A percentile compares a stretch with the other conserved stretches of the same genome.
Evolutionary conservation across 2,113 vertebrate genomes (phyloP).

Genomic region (Mixornis gularis): DNA sequence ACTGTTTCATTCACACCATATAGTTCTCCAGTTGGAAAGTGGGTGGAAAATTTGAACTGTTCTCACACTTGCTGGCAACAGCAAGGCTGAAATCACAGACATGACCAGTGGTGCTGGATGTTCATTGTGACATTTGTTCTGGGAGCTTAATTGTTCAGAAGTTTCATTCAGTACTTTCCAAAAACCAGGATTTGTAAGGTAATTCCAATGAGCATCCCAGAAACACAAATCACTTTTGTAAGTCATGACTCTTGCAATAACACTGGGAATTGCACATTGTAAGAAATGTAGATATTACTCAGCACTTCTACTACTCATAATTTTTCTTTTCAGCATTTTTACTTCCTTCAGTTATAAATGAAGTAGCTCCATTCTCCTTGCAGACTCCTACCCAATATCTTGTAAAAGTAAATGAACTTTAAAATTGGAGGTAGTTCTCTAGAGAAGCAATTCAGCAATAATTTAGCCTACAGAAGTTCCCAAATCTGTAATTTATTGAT

Average conservation of each 20-base stretch:
- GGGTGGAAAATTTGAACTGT: not conserved
- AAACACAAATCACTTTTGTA: slow-evolving; percentile 19
- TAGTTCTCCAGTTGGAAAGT: not conserved
- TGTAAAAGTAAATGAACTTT: slow-evolving; percentile 34
- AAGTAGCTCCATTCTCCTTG: not conserved
- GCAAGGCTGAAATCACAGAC: not conserved
- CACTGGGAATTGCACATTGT: not conserved
- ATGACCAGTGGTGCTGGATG: not conserved
- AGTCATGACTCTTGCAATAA: not conserved
- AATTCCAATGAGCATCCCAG: not conserved
- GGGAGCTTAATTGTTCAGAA: slow-evolving; percentile 8
- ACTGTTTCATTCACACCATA: not conserved
- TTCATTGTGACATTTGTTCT: not conserved
- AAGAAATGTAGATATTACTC: not conserved
- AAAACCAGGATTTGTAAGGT: not conserved
- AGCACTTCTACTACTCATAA: not conserved
- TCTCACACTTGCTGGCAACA: not conserved
- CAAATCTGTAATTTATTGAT: slow-evolving; percentile 50
- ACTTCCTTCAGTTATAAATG: not conserved
- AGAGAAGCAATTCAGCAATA: slow-evolving; percentile 39
- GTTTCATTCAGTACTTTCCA: not conserved
- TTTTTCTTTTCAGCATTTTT: slow-evolving; percentile 8
- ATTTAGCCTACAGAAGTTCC: slow-evolving; percentile 26
- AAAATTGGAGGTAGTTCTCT: slow-evolving; percentile 22
- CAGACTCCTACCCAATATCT: not conserved